A percentile compares a stretch with the other conserved stretches of the same genome.
Evolutionary conservation across 2,113 vertebrate genomes (phyloP).

Genomic region (Aphyosemion australe): DNA sequence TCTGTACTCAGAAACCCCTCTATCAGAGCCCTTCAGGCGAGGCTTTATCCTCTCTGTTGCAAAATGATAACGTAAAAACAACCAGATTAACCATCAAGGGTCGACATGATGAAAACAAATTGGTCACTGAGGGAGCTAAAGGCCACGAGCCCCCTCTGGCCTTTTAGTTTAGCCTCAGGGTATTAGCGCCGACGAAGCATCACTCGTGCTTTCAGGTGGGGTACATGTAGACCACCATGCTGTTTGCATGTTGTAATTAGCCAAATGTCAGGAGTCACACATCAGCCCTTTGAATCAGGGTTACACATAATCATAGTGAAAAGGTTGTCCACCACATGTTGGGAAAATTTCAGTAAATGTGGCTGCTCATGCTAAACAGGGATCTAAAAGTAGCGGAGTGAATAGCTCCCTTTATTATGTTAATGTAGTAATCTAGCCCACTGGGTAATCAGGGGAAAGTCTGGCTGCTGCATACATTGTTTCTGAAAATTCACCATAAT

Average conservation of each 20-base stretch:
- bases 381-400: background rate
- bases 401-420: conserved; percentile 8
- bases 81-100: conserved; percentile 30
- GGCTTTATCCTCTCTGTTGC: conserved; percentile 5
- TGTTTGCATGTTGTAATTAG: conserved; percentile 60
- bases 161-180: conserved; percentile 54
- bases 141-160: conserved; percentile 43
- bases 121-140: conserved; percentile 64
- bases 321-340: conserved; percentile 54
- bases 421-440: background rate
- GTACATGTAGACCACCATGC: conserved; percentile 34
- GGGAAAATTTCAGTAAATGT: conserved; percentile 24
- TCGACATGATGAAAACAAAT: conserved; percentile 68
- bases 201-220: conserved; percentile 30
- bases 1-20: background rate
- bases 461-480: background rate
- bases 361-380: background rate
- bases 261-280: conserved; percentile 66
- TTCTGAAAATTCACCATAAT: conserved; percentile 6
- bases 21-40: conserved; percentile 27
- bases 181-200: conserved; percentile 8
- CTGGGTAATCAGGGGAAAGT: conserved; percentile 10
- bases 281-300: conserved; percentile 36
- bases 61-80: conserved; percentile 29
- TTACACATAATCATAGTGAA: conserved; percentile 55